These are phyloP conservation scores for Plectrocnemia conspersa DNA, from an alignment of 1,140 invertebrate species.

Conservation along the genomic window DNA sequence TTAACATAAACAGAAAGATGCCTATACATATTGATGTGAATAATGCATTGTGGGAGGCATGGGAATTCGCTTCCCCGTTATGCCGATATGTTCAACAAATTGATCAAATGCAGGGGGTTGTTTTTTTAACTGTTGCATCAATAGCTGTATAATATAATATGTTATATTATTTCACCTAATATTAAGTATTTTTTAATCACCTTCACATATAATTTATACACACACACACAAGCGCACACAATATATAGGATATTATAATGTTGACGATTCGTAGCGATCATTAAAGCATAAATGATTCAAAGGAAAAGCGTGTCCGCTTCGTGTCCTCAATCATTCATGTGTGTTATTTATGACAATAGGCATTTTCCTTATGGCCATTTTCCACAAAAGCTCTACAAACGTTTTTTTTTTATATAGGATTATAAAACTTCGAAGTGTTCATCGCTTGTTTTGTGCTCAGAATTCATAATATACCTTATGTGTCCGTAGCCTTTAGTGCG, in stretches of 20 bases:
- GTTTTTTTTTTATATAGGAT: constrained; percentile 8
- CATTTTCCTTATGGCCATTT: constrained; percentile 23
- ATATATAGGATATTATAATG: not conserved
- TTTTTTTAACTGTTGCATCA: too few relatives aligned
- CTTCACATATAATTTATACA: too few relatives aligned
- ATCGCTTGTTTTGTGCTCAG: constrained; percentile 16
- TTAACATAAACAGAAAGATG: too few relatives aligned
- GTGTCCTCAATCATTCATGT: constrained; percentile 14
- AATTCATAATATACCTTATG: constrained; percentile 9
- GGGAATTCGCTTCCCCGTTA: too few relatives aligned
- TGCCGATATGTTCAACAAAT: too few relatives aligned
- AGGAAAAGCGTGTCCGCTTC: constrained; percentile 21
- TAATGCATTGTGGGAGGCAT: too few relatives aligned
- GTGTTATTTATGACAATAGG: constrained; percentile 22
- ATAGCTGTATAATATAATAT: too few relatives aligned
- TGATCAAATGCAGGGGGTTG: too few relatives aligned
- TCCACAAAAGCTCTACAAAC: constrained; percentile 6
- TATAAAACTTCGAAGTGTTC: constrained; percentile 11
- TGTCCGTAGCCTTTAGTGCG: constrained; percentile 3
- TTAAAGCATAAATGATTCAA: constrained; percentile 22
- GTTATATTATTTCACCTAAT: too few relatives aligned
- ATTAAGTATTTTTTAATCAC: too few relatives aligned
- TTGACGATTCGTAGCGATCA: constrained; percentile 1
- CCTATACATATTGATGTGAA: too few relatives aligned
- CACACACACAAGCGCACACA: not conserved